Base-by-base conservation (phyloP, 2,888 invertebrate genomes). In the Mechanitis messenoides region DNA sequence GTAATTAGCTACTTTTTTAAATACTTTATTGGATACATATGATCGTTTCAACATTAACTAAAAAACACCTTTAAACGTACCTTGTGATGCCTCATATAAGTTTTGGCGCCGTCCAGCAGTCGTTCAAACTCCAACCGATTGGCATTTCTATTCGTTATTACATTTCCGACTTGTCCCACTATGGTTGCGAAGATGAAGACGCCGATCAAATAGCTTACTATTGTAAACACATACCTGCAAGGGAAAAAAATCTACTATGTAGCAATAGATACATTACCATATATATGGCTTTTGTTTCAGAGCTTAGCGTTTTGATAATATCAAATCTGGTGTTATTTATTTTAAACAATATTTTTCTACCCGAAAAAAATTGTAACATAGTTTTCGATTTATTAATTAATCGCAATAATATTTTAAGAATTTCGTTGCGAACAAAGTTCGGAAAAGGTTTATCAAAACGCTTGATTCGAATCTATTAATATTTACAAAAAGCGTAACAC, bases 171-270 rank as follows among this genome's bases (percentile, higher is more conserved):
- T 92, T 98, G 98, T 59, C 98, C 98, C 67, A 98, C 98, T 80
- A 98, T 98, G 59, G 98, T 98, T 61, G 98, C 98, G 87, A 98
- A 98, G 86, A 98, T 97, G 92, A 98, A 98, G 70, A 98, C 98
- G 72, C 98, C 98, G 80, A 98, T 98, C 79, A 98, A 92, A 91
- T 98, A 98, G 89, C 98, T 98, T 79, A 97, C 95, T 81, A 98
- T 98, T 71, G 98, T 98, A 91, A 98, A 98, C 81, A 97, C 92
- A 87, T 98, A 98, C 91, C 98, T 98, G 93, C 12, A 65, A 66
- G 46, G 60, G 54, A 64, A 62, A 60, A 55, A 60, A 5, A 35
- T 35, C 60, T 56, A 45, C 54, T 33, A 47, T 53, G 28, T 45
- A 28, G 33, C 20, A 55, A n/a, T 20, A 55, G 28, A 31, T 38